A percentile compares a stretch with the other conserved stretches of the same genome.
Evolutionary conservation across 2,888 invertebrate genomes (phyloP).

Genomic region (Acanthacorydalis orientalis): DNA sequence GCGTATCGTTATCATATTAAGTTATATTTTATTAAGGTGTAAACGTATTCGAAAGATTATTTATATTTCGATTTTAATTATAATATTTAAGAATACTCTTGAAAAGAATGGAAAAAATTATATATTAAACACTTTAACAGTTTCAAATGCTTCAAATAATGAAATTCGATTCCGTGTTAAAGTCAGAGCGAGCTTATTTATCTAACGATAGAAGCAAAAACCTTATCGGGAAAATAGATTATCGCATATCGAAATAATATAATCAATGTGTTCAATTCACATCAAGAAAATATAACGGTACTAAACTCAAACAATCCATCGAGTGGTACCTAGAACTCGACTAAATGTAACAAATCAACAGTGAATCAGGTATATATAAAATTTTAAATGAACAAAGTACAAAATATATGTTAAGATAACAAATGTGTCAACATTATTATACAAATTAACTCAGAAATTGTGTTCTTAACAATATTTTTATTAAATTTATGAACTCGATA

Average conservation of each 20-base stretch:
- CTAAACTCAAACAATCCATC: neutral
- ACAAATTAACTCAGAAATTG: no score
- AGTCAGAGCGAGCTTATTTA: neutral
- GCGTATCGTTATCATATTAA: no score
- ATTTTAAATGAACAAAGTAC: constrained; percentile 1
- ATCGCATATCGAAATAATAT: neutral
- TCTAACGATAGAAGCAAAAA: neutral
- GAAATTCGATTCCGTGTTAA: neutral
- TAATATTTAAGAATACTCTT: no score
- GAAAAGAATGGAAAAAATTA: no score
- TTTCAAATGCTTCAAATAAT: no score
- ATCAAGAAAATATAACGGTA: neutral
- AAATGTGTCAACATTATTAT: neutral
- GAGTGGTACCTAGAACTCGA: neutral
- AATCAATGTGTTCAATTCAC: neutral
- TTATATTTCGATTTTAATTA: no score
- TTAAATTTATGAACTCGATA: no score
- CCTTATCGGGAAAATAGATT: neutral
- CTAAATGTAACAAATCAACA: neutral
- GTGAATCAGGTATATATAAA: constrained; percentile 2
- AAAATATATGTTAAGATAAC: constrained; percentile 2
- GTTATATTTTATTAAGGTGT: no score
- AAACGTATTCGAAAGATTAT: no score
- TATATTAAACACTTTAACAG: no score
- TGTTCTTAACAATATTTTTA: no score